These are phyloP conservation scores for Tupaia tana DNA, from an alignment of 2,113 vertebrate species.

Conservation along the genomic window DNA sequence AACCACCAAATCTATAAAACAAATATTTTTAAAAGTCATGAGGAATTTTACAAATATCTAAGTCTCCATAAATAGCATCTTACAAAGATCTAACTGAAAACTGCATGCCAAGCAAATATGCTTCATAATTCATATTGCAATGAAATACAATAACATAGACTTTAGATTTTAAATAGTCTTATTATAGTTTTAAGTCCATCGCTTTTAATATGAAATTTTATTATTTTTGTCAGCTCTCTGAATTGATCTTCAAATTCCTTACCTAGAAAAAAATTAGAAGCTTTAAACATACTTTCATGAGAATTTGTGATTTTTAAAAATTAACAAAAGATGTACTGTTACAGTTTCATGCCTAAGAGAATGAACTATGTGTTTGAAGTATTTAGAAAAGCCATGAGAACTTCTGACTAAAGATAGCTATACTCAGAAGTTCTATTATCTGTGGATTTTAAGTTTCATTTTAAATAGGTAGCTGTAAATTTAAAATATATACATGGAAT, in stretches of 20 bases:
- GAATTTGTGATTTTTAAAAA: constrained; percentile 36
- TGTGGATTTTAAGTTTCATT: constrained; percentile 32
- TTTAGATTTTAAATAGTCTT: constrained; percentile 36
- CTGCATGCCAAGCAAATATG: neutral
- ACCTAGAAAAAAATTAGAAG: neutral
- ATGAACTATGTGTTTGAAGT: neutral
- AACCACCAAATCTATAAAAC: neutral
- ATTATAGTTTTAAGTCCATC: constrained; percentile 2
- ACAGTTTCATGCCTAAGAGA: neutral
- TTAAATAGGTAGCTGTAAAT: neutral
- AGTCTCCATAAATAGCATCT: neutral
- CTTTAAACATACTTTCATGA: neutral
- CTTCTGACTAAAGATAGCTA: neutral
- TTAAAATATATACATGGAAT: neutral
- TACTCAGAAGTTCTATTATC: neutral
- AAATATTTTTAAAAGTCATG: neutral
- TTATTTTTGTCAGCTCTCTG: constrained; percentile 21
- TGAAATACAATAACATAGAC: neutral
- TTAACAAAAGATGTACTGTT: neutral
- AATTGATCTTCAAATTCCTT: constrained; percentile 15
- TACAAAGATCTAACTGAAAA: neutral
- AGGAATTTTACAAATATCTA: neutral
- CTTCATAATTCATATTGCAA: neutral
- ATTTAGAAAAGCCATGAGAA: constrained; percentile 22
- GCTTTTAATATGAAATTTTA: neutral